Evolutionary conservation across 2,113 vertebrate species (phyloP), one percentile per base, ranked within the genome.

Genomic region (Tympanuchus pallidicinctus): DNA sequence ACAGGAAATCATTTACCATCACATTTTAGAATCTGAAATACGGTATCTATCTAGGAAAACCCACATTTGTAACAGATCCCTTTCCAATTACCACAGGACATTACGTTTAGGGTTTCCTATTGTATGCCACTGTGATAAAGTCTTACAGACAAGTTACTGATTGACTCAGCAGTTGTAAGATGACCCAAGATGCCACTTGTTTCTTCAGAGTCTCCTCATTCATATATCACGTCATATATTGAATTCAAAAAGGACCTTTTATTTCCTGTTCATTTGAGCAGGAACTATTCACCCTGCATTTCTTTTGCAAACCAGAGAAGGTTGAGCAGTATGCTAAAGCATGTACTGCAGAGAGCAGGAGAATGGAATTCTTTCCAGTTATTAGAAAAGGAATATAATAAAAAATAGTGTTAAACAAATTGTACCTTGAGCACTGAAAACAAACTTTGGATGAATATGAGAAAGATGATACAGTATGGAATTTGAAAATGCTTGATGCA

Each of bases 321-420:
- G 42, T 72, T 95, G 87, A 95, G 61, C 63, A 91, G 60, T 80
- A 83, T 61, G 57, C 73, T 67, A 59, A 94, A 92, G 72, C n/a
- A 40, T 70, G 65, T 48, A 69, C 66, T 90, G 60, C 47, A 82
- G 42, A 92, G 40, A 90, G 50, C 10, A 94, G 56, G 72, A 89
- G 42, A 92, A 74, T 24, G 25, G 60, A 91, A 94, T 90, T 95
- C 54, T 95, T 96, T 95, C 60, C 24, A 96, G 80, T 92, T 95
- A 76, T 89, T 95, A 60, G 60, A 97, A 97, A 95, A 8, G 15
- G 75, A 97, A 95, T 97, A 95, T 95, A 97, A 97, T 97, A 94
- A 95, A 95, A 97, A 82, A 60, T 87, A 83, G 32, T 81, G 96
- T 97, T 93, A 89, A 93, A 70, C 42, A 91, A 36, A 86, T 90